Evolutionary conservation across 2,888 invertebrate genomes (phyloP).

Genomic region (Meteorus colon): DNA sequence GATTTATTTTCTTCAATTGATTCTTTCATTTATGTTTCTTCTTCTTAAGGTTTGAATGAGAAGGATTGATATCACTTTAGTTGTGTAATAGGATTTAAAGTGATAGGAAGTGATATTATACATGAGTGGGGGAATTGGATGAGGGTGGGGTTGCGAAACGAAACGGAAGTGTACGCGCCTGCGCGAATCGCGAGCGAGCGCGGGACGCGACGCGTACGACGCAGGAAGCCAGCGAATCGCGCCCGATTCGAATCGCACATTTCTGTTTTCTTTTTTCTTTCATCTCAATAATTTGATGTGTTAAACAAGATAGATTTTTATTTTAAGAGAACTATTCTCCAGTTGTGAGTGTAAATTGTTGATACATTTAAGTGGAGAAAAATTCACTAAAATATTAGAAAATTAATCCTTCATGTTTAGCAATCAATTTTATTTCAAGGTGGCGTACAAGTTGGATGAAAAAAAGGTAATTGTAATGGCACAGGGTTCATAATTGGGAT

Average conservation of each 20-base stretch:
- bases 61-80: constrained; percentile 12
- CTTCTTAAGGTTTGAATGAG: neutral
- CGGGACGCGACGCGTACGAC: constrained; percentile 64
- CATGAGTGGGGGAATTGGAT: constrained; percentile 4
- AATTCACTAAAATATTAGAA: neutral
- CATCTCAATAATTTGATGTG: neutral
- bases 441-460: neutral
- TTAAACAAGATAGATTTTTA: neutral
- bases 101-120: constrained; percentile 15
- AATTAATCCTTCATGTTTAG: neutral
- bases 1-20: neutral
- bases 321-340: neutral
- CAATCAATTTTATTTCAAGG: neutral
- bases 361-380: neutral
- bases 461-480: neutral
- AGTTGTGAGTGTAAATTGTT: neutral
- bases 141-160: constrained; percentile 28
- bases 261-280: constrained; percentile 7
- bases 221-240: constrained; percentile 70
- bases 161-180: constrained; percentile 54
- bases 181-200: constrained; percentile 64
- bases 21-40: neutral
- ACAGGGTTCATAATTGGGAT: neutral
- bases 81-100: neutral
- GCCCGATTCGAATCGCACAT: constrained; percentile 53